Percentiles rank a stretch among this genome's conserved stretches.
phyloP scores from a whole-genome alignment of 92 coral and sea anemone species.

The Epizoanthus scotinus region DNA sequence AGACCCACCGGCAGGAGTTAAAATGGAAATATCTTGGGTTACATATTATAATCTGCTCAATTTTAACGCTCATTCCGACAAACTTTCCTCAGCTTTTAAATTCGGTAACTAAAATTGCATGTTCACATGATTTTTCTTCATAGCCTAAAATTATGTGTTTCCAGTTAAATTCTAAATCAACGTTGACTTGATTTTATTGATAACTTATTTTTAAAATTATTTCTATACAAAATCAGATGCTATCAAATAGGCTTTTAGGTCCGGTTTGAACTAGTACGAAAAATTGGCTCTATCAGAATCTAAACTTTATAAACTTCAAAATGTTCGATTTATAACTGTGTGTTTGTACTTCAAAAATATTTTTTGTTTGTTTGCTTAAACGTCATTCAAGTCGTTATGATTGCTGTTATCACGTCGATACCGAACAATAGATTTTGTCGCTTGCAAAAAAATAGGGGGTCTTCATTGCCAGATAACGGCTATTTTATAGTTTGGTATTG shows the following conservation, averaged over 20 bases:
- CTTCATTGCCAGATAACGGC: too few species aligned
- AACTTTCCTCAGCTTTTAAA: background rate
- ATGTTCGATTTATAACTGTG: too few species aligned
- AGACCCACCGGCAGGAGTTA: slow-evolving; percentile 1
- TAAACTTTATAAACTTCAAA: too few species aligned
- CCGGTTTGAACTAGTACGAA: too few species aligned
- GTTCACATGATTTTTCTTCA: background rate
- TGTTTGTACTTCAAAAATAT: too few species aligned
- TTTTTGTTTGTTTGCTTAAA: too few species aligned
- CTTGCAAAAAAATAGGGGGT: too few species aligned
- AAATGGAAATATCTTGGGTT: slow-evolving; percentile 24
- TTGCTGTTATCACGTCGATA: too few species aligned
- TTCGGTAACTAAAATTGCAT: background rate
- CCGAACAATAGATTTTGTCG: too few species aligned
- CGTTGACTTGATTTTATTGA: background rate
- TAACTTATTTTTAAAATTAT: slow-evolving; percentile 30
- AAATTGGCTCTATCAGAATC: too few species aligned
- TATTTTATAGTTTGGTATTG: too few species aligned
- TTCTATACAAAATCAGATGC: background rate
- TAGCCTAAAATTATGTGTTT: background rate
- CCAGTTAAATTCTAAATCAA: background rate
- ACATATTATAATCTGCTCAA: background rate
- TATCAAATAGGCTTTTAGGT: slow-evolving; percentile 27
- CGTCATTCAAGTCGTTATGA: too few species aligned
- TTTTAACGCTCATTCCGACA: background rate